Conservation (phyloP, 2,113 vertebrate genomes). For the Mus pahari region DNA sequence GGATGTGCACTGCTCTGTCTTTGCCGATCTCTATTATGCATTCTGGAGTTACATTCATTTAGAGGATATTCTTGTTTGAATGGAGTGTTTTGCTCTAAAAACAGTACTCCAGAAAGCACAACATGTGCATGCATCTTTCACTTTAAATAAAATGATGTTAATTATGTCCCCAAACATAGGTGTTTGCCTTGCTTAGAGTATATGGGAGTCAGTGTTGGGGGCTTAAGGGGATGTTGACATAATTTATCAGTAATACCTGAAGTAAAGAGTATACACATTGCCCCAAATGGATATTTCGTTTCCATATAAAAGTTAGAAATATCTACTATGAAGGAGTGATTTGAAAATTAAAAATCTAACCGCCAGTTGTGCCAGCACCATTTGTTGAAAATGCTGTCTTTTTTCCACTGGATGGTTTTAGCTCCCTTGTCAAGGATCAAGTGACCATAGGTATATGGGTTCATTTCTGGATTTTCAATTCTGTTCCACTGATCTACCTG, state of each 20-base stretch:
- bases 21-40: background rate
- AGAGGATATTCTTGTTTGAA: background rate
- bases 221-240: background rate
- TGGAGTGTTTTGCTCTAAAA: background rate
- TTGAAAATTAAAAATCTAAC: slow-evolving; percentile 5
- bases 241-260: background rate
- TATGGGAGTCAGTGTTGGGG: background rate
- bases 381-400: too few relatives aligned
- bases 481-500: too few relatives aligned
- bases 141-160: background rate
- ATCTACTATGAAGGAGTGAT: background rate
- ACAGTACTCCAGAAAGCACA: background rate
- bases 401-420: too few relatives aligned
- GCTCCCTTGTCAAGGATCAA: too few relatives aligned
- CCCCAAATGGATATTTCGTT: background rate
- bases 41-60: background rate
- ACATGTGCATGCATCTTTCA: background rate
- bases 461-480: too few relatives aligned
- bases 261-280: background rate
- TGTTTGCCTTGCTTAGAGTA: background rate
- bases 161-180: background rate
- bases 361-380: too few relatives aligned
- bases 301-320: background rate
- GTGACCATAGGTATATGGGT: too few relatives aligned
- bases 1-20: background rate